Conservation (phyloP, 1,140 invertebrate species). For the Platyscapa corneri region DNA sequence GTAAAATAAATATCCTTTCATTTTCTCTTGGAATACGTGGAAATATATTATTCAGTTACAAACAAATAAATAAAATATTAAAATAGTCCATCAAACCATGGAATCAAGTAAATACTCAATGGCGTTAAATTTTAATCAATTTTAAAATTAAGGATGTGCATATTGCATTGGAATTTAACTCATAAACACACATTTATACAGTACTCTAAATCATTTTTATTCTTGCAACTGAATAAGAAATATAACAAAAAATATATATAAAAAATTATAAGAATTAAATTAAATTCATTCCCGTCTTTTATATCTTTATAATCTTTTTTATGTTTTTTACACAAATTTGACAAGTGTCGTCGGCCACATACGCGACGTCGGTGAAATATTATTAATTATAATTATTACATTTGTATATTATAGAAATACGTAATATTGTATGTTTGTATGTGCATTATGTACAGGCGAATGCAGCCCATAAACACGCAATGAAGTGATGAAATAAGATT, state of each 20-base stretch:
- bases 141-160: slow-evolving; percentile 43
- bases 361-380: slow-evolving; percentile 45
- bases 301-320: slow-evolving; percentile 49
- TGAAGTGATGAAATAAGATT: slow-evolving; percentile 30
- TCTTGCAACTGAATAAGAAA: slow-evolving; percentile 44
- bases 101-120: slow-evolving; percentile 7
- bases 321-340: slow-evolving; percentile 50
- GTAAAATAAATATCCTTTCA: too few relatives aligned
- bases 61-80: not conserved
- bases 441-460: slow-evolving; percentile 60
- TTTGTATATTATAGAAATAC: slow-evolving; percentile 53
- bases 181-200: slow-evolving; percentile 37
- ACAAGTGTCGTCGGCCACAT: slow-evolving; percentile 41
- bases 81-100: not conserved
- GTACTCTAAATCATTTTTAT: slow-evolving; percentile 42
- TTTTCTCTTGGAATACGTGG: too few relatives aligned
- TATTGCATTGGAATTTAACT: slow-evolving; percentile 51
- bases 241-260: slow-evolving; percentile 17
- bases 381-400: slow-evolving; percentile 56
- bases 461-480: slow-evolving; percentile 54
- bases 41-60: too few relatives aligned
- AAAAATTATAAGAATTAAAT: slow-evolving; percentile 20
- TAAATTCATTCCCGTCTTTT: slow-evolving; percentile 50
- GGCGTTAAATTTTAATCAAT: slow-evolving; percentile 46
- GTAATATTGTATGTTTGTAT: slow-evolving; percentile 55